Conservation (phyloP, 2,797 vertebrate genomes). For the Gobionotothen gibberifrons region DNA sequence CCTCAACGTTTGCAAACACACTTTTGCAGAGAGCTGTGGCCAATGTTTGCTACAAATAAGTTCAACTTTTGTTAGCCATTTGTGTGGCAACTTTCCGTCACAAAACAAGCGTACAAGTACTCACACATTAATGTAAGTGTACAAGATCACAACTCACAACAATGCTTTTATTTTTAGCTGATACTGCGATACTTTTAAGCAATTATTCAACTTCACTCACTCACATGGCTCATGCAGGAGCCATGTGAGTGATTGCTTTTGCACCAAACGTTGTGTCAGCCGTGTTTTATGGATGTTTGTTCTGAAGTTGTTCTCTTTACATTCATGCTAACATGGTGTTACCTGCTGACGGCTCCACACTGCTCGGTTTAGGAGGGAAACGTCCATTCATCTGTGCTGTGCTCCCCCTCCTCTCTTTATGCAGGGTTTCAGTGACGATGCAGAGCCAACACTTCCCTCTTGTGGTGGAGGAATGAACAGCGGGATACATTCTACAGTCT, state of each 20-base stretch:
- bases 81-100: not conserved
- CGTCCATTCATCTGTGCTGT: not conserved
- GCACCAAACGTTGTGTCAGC: not conserved
- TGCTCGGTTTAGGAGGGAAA: not conserved
- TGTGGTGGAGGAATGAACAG: slow-evolving; percentile 63
- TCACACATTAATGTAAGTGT: not conserved
- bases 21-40: not conserved
- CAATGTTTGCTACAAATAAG: slow-evolving; percentile 8
- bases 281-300: not conserved
- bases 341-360: not conserved
- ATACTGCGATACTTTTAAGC: slow-evolving; percentile 10
- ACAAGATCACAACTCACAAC: not conserved
- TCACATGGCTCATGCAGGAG: not conserved
- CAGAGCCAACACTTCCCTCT: slow-evolving; percentile 82
- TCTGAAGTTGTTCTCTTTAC: slow-evolving; percentile 3
- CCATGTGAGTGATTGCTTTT: not conserved
- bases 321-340: not conserved
- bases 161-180: not conserved
- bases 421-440: slow-evolving; percentile 21
- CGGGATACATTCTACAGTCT: not conserved
- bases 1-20: slow-evolving; percentile 14
- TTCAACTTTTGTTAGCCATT: not conserved
- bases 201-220: slow-evolving; percentile 9
- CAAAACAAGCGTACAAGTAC: not conserved
- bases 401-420: not conserved